Percentiles rank a stretch among this genome's conserved stretches.
Evolutionary conservation across 2,797 vertebrate species (phyloP).

Genomic region (Leptoclinus maculatus): DNA sequence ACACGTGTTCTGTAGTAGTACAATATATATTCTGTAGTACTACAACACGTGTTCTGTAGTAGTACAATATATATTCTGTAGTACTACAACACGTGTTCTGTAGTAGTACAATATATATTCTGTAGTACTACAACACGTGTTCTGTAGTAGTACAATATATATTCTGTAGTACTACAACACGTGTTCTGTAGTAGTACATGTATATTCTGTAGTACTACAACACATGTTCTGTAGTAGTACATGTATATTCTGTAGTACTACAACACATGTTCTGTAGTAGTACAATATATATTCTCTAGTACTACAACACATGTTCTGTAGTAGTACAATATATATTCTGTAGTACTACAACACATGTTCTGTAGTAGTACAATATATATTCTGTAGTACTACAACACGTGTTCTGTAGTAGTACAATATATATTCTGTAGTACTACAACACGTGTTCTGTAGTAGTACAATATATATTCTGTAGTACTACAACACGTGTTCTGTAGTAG

Average conservation of each 20-base stretch:
- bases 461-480: too few relatives aligned
- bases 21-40: background rate
- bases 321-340: background rate
- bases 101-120: background rate
- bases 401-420: background rate
- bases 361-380: background rate
- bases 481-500: background rate
- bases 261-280: background rate
- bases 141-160: background rate
- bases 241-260: too few relatives aligned
- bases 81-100: background rate
- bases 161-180: background rate
- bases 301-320: background rate
- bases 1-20: background rate
- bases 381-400: background rate
- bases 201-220: background rate
- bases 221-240: background rate
- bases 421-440: background rate
- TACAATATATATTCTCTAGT: too few relatives aligned
- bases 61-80: background rate
- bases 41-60: background rate
- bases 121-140: background rate
- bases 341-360: background rate
- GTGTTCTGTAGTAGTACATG: background rate
- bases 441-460: background rate